Evolutionary conservation across 2,113 vertebrate species (phyloP).

Genomic region (Pogonocichla stellata): DNA sequence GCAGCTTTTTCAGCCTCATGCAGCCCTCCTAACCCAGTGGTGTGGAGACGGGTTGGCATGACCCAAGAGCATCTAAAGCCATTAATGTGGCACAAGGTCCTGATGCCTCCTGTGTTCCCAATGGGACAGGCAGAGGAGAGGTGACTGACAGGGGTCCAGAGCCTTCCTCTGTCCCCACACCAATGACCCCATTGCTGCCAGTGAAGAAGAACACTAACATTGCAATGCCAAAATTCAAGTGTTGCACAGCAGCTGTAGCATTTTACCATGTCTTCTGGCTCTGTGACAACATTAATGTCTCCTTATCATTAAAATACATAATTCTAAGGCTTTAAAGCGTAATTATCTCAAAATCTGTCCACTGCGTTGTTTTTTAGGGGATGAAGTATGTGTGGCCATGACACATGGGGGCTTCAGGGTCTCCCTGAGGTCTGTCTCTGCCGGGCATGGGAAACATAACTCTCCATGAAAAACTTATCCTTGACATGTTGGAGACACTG

Average conservation of each 20-base stretch:
- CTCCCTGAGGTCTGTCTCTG: neutral
- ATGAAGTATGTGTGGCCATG: neutral
- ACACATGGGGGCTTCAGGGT: neutral
- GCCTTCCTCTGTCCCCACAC: neutral
- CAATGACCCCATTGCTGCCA: neutral
- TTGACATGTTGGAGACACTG: neutral
- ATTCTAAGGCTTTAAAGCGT: neutral
- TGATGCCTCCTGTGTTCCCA: rapidly evolving
- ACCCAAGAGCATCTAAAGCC: neutral
- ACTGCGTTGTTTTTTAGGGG: neutral
- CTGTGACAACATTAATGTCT: neutral
- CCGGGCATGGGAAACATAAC: neutral
- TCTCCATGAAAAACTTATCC: neutral
- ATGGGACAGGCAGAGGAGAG: neutral
- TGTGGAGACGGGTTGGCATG: neutral
- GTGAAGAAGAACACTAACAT: neutral
- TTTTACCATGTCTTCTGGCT: neutral
- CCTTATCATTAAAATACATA: neutral
- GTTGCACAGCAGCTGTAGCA: neutral
- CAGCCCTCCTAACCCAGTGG: neutral
- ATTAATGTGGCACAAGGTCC: rapidly evolving
- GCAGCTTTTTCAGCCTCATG: rapidly evolving
- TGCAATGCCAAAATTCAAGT: neutral
- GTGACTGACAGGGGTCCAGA: neutral
- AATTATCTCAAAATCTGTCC: neutral